Evolutionary conservation across 2,888 invertebrate genomes (phyloP).

Genomic region (Pseudanteris insignis): DNA sequence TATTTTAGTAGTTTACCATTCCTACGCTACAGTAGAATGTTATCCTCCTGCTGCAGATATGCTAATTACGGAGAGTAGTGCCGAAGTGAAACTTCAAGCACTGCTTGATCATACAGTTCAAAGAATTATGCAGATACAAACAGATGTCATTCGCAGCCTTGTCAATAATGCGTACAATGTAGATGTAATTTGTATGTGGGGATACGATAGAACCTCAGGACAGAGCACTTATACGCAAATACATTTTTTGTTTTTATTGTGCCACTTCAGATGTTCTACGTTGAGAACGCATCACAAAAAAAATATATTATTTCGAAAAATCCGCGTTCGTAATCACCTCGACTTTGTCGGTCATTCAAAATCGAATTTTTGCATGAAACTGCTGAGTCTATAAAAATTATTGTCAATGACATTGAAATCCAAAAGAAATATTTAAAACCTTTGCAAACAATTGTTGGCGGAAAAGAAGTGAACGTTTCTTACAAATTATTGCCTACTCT

Average conservation of each 20-base stretch:
- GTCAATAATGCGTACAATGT: neutral
- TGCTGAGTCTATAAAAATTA: neutral
- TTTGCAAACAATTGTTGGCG: constrained; percentile 25
- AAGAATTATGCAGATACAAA: constrained; percentile 3
- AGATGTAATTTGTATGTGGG: constrained; percentile 10
- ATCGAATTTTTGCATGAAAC: constrained; percentile 4
- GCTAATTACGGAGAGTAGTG: neutral
- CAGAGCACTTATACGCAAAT: constrained; percentile 17
- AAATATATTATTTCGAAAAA: constrained; percentile 21
- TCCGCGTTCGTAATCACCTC: constrained; percentile 5
- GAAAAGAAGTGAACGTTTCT: constrained; percentile 27
- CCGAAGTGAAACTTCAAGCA: constrained; percentile 7
- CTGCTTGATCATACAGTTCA: constrained; percentile 7
- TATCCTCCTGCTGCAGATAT: neutral
- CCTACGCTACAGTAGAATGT: neutral
- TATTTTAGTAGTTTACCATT: too few relatives aligned
- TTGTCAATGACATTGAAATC: neutral
- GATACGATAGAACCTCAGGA: constrained; percentile 40
- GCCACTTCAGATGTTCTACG: constrained; percentile 10
- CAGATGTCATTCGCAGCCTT: constrained; percentile 3
- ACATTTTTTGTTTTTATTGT: constrained; percentile 22
- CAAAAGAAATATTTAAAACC: constrained; percentile 11
- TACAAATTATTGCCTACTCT: constrained; percentile 36
- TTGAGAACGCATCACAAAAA: constrained; percentile 1
- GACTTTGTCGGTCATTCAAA: constrained; percentile 2